These are phyloP conservation scores for Taphrorychus bicolor DNA, from an alignment of 2,888 invertebrate species.

Conservation along the genomic window DNA sequence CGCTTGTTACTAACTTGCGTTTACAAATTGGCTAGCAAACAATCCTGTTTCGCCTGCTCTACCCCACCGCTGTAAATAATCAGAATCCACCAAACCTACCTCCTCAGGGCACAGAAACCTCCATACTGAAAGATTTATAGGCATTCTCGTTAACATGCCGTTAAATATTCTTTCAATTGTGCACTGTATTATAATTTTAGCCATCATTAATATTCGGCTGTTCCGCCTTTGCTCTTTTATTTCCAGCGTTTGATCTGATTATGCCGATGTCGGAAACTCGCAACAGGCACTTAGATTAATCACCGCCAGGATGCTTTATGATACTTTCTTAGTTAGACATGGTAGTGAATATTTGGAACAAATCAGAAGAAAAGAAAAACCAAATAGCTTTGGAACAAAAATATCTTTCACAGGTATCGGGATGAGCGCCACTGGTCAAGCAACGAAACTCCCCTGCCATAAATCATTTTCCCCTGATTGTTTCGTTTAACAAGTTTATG, in stretches of 20 bases:
- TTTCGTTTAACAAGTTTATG: constrained; percentile 18
- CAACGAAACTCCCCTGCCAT: neutral
- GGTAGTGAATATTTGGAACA: neutral
- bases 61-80: neutral
- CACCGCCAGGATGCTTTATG: neutral
- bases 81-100: neutral
- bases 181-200: constrained; percentile 31
- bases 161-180: constrained; percentile 40
- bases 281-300: constrained; percentile 2
- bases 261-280: constrained; percentile 1
- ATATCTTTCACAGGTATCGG: no score
- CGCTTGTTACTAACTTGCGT: neutral
- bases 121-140: constrained; percentile 40
- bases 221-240: constrained; percentile 23
- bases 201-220: constrained; percentile 43
- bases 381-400: no score
- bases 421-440: no score
- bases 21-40: neutral
- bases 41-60: neutral
- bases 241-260: neutral
- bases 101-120: constrained; percentile 1
- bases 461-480: constrained; percentile 24
- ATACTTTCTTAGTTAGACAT: neutral
- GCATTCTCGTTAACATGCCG: constrained; percentile 39
- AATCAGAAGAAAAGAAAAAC: no score